Evolutionary conservation across 2,888 invertebrate species (phyloP), one percentile per base, ranked within the genome.

Genomic region (Coenonympha arcania): DNA sequence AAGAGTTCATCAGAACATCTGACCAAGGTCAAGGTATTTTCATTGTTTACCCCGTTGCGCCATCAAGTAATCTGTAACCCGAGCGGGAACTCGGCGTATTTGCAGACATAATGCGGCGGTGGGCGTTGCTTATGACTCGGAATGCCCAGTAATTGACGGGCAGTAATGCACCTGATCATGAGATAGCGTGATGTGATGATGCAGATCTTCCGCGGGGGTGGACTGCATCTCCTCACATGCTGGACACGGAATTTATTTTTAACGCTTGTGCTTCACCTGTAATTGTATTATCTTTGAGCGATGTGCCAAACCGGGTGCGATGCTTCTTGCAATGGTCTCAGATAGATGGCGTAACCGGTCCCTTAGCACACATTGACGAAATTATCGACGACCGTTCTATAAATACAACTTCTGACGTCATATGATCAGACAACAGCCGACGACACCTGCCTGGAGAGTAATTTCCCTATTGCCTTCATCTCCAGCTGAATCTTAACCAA

Each of bases 121-220:
- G 49, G 56, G 56, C 48, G 49, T 40, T 20, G 42, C 31, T 31
- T 39, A 45, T 40, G 42, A 45, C 5, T 28, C 24, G 43, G 34
- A 50, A 57, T 60, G 56, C 59, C 55, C 58, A 61, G 62, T 47
- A 56, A 66, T 66, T 67, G 67, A 60, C 55, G 43, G 53, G n/a
- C n/a, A n/a, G n/a, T n/a, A n/a, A n/a, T n/a, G n/a, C 58, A 56
- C 61, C 57, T 59, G 62, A 62, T 61, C 56, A 51, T 44, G 39
- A 47, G 52, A 50, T 50, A 43, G 20, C 4, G 24, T 51, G 54
- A 54, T 49, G 48, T 47, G 48, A 45, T 42, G 63, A 64, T 61
- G 61, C 61, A n/a, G 60, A 51, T 53, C 55, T 64, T 65, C 67
- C 66, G 66, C 60, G 67, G 63, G 66, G 68, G 67, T 61, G 65